Percentiles rank a stretch among this genome's conserved stretches.
Evolutionary conservation across 2,113 vertebrate genomes (phyloP).

Genomic region (Ginglymostoma cirratum): DNA sequence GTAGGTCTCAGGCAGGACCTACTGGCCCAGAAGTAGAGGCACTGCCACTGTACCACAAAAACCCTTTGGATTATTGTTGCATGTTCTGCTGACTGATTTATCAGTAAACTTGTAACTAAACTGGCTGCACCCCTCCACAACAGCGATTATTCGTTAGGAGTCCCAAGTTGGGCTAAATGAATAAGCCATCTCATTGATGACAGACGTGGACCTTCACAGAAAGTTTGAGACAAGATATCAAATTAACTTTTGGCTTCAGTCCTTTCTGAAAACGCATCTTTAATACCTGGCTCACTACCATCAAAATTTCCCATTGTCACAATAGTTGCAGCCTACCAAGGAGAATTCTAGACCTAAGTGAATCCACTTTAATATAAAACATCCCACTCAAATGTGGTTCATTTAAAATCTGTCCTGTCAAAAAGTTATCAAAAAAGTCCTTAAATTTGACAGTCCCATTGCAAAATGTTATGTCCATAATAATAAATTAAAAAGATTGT

Average conservation of each 20-base stretch:
- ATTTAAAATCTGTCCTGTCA: background rate
- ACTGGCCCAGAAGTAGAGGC: too few relatives aligned
- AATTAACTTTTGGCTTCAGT: background rate
- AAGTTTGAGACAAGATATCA: background rate
- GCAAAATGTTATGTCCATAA: background rate
- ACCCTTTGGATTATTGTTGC: too few relatives aligned
- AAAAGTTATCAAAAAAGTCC: background rate
- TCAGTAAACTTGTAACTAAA: background rate
- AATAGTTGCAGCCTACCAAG: background rate
- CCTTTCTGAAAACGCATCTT: background rate
- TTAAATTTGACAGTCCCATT: background rate
- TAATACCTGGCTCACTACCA: background rate
- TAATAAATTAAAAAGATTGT: background rate
- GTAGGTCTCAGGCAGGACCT: too few relatives aligned
- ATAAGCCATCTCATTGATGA: background rate
- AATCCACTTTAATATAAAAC: background rate
- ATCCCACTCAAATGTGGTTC: background rate
- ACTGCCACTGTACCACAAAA: too few relatives aligned
- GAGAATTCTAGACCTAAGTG: background rate
- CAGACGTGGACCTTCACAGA: background rate
- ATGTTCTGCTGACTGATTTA: background rate
- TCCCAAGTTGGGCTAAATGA: background rate
- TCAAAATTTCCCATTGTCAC: background rate
- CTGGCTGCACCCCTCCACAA: background rate
- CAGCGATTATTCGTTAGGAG: background rate